Conservation (phyloP, 2,888 invertebrate species). For the Pheosia gnoma region DNA sequence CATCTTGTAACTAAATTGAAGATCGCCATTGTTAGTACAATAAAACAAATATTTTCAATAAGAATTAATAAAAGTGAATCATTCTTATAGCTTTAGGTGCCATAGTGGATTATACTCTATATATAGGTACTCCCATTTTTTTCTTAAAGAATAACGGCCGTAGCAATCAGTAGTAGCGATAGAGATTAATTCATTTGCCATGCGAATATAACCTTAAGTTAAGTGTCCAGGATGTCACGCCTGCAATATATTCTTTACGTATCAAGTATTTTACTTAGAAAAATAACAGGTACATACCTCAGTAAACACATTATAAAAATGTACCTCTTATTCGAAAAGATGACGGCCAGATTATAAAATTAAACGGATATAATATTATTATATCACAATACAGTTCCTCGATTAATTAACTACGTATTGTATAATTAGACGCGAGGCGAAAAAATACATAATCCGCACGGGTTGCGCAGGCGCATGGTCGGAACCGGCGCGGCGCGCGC, state of each 20-base stretch:
- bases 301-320: background rate
- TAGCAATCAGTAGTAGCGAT: too few species aligned
- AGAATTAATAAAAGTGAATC: too few species aligned
- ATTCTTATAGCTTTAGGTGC: too few species aligned
- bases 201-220: too few species aligned
- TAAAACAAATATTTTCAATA: background rate
- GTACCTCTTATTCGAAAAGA: too few species aligned
- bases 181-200: too few species aligned
- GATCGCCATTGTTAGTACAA: background rate
- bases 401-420: slow-evolving; percentile 22
- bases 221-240: too few species aligned
- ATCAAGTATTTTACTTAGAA: background rate
- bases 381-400: slow-evolving; percentile 37
- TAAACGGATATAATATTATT: slow-evolving; percentile 31
- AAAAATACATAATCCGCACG: slow-evolving; percentile 33
- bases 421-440: slow-evolving; percentile 15
- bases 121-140: too few species aligned
- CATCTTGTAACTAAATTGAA: background rate
- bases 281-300: background rate
- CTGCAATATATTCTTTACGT: too few species aligned
- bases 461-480: slow-evolving; percentile 24
- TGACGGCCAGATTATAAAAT: slow-evolving; percentile 31
- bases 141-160: too few species aligned
- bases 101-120: too few species aligned
- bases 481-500: slow-evolving; percentile 30